Base-by-base conservation (phyloP, 64 coral and sea anemone species). In the Montipora efflorescens region DNA sequence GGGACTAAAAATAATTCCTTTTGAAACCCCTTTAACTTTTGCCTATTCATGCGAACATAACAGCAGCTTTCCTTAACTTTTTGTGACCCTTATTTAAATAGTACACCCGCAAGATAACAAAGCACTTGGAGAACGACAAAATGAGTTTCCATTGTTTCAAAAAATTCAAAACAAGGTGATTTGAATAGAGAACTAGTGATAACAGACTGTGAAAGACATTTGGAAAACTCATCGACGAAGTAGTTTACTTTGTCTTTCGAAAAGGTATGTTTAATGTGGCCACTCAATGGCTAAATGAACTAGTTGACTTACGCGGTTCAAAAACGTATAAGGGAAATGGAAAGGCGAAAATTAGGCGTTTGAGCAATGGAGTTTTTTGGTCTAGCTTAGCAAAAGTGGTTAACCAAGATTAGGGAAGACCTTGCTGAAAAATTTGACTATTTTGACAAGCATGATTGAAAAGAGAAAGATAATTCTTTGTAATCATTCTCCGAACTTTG, bases 131-230 rank as follows among this genome's bases (percentile, higher is more conserved):
- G 18, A 86, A 66, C 66, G 46, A 86, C 82, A 86, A 71, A 21
- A 86, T 86, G 82, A 86, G 82, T 51, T 86, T 51, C n/a, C 82
- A 86, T 86, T 86, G 82, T 86, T 71, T 71, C 5, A 72, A 86
- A 66, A 68, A 71, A 86, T 86, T 86, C 82, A 86, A 86, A 86
- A 71, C 82, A 86, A 86, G 82, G 21, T 86, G 82, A 86, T 86
- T 71, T 86, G 44, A 36, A 36, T 49, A 71, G 71, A 72, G 47
- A 4, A 45, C 15, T 36, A 36, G 36, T 36, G 82, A 86, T 72
- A 86, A 72, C 82, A 73, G 18, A 59, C 36, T 5, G 2, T 86
- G 67, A 46, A 5, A 25, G 59, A 86, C 82, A 86, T 86, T 86
- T 86, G 82, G 82, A 72, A 86, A 86, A 86, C 16, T 13, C 66